Evolutionary conservation across 2,113 vertebrate species (phyloP).

Genomic region (Peromyscus californicus): DNA sequence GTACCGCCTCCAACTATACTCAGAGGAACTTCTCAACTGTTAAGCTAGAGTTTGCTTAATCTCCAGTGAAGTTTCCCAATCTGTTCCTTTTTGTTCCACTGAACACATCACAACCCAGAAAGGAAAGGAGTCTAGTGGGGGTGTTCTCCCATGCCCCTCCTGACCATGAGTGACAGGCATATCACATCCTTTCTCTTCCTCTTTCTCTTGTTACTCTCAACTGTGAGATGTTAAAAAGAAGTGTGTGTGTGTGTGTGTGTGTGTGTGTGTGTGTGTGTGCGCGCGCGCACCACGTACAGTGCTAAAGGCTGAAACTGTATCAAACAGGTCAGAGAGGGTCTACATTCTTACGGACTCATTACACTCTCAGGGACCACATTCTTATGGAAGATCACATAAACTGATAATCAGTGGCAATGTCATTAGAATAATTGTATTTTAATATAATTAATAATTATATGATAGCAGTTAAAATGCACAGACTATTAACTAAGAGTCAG

Average conservation of each 20-base stretch:
- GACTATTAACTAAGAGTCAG: neutral
- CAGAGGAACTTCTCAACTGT: neutral
- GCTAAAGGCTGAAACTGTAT: neutral
- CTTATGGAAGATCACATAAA: neutral
- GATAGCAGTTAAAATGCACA: neutral
- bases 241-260: neutral
- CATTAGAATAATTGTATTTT: neutral
- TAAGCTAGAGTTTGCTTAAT: conserved; percentile 5
- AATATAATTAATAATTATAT: neutral
- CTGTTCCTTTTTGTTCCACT: neutral
- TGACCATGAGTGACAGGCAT: neutral
- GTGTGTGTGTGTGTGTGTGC: neutral
- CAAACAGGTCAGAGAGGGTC: neutral
- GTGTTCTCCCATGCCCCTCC: neutral
- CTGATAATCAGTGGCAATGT: neutral
- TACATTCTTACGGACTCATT: neutral
- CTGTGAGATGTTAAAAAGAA: neutral
- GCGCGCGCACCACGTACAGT: neutral
- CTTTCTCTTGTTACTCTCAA: neutral
- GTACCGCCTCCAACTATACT: neutral
- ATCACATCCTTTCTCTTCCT: neutral
- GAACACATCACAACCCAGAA: neutral
- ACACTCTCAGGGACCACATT: neutral
- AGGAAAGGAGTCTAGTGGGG: neutral
- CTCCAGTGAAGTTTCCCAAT: neutral